Base-by-base conservation (phyloP, 2,888 invertebrate species). In the Lasioglossum morio region DNA sequence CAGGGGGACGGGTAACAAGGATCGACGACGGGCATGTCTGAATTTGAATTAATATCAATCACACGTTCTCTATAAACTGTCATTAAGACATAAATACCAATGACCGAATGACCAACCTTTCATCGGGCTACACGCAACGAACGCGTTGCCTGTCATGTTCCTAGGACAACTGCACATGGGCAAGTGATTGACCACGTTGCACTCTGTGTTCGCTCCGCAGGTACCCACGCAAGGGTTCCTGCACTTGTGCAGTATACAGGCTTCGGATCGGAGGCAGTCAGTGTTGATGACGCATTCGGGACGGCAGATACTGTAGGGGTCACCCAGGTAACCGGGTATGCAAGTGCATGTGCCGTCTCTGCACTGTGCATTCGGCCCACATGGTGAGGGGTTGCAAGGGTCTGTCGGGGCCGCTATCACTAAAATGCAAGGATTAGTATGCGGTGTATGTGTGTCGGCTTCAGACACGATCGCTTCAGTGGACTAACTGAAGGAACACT, bases 1-100 rank as follows among this genome's bases (percentile, higher is more conserved):
- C 98, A 98, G 0, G 98, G 98, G 12, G 97, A 97, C 72, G 98
- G 97, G 88, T 96, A 95, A 93, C 98, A 98, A 3, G 98, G 97
- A 93, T 97, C 96, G 94, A 96, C 94, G 93, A 95, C 93, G 94
- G 96, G 84, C 94, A 96, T 94, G 79, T 93, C 95, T 95, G 89
- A 86, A 23, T 40, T 30, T 4, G 14, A 40, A 40, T 1, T 77
- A 79, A 37, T 30, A 37, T 72, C 19, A 53, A 10, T 16, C 40
- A 16, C 48, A 40, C 8, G 2, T 23, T 40, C 12, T 1, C 5
- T 7, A 5, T 70, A n/a, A 30, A 30, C 63, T 16, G 19, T 8
- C 48, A 23, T 19, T 48, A 19, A 48, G 48, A 48, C 19, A 0
- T 7, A 8, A 63, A 63, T 0, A 63, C 2, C 16, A 16, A 30